phyloP scores from a whole-genome alignment of 1,140 invertebrate species.

The Drosophila leontia region DNA sequence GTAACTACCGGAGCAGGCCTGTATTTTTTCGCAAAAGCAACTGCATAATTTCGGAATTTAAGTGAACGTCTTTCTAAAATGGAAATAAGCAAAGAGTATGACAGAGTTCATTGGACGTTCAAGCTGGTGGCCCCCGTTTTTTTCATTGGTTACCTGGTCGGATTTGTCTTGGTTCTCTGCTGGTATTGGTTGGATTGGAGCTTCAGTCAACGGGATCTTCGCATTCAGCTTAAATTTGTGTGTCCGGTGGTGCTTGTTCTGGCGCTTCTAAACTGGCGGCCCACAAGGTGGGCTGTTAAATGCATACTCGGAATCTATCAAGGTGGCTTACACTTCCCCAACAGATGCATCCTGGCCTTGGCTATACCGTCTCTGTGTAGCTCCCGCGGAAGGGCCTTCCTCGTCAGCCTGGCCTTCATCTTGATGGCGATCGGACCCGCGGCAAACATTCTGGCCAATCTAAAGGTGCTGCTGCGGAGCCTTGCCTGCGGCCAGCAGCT shows the following conservation, averaged over 20 bases:
- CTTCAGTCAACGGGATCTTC: constrained; percentile 16
- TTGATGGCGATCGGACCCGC: constrained; percentile 91
- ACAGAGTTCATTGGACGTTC: constrained; percentile 23
- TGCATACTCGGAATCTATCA: neutral
- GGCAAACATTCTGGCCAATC: constrained; percentile 91
- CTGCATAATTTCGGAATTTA: neutral
- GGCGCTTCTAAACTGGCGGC: constrained; percentile 23
- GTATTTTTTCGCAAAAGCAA: neutral
- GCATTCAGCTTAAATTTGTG: constrained; percentile 15
- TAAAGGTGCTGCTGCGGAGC: constrained; percentile 90
- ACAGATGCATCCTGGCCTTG: constrained; percentile 89
- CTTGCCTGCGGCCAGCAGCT: constrained; percentile 92
- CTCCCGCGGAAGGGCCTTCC: constrained; percentile 90
- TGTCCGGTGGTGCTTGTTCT: constrained; percentile 13
- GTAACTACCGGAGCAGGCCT: neutral
- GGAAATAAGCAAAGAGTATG: neutral
- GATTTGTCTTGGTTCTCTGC: constrained; percentile 20
- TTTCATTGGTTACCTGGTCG: constrained; percentile 40
- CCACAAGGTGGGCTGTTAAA: constrained; percentile 28
- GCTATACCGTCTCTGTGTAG: constrained; percentile 92
- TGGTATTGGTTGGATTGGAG: constrained; percentile 49
- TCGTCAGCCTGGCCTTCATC: constrained; percentile 92
- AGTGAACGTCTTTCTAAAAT: neutral
- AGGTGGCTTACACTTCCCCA: constrained; percentile 10
- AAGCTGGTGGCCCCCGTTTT: constrained; percentile 32